phyloP scores from a whole-genome alignment of 2,888 invertebrate species.

The Polyommatus iphigenia region DNA sequence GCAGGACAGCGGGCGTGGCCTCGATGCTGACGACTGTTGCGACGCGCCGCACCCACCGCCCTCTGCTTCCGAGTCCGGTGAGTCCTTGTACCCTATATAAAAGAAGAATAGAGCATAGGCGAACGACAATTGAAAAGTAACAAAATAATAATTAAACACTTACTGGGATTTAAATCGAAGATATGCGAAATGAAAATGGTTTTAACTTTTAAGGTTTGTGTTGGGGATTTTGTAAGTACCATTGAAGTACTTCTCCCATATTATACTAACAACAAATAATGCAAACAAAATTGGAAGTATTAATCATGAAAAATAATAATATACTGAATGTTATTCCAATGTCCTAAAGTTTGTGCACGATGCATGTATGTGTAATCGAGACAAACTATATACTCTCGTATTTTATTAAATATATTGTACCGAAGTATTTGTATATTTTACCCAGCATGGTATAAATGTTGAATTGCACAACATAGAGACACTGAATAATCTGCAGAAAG shows the following conservation, averaged over 20 bases:
- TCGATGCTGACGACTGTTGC: constrained; percentile 77
- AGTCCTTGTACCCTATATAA: constrained; percentile 44
- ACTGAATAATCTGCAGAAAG: not conserved
- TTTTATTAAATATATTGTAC: constrained; percentile 31
- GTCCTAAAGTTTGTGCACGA: constrained; percentile 49
- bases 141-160: not conserved
- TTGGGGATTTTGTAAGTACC: not conserved
- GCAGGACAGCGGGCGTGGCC: constrained; percentile 78
- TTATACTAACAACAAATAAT: not conserved
- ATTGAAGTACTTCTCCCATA: not conserved
- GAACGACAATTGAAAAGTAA: not conserved
- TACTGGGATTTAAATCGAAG: not conserved
- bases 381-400: constrained; percentile 33
- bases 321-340: not conserved
- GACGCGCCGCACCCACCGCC: constrained; percentile 76
- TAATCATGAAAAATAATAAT: not conserved
- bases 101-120: not conserved
- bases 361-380: constrained; percentile 50
- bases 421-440: not conserved
- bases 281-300: not conserved
- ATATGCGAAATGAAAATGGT: not conserved
- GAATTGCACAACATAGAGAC: constrained; percentile 9
- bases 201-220: no score
- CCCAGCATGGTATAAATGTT: constrained; percentile 6
- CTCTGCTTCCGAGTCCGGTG: constrained; percentile 76